These are phyloP conservation scores for Pinctada fucata DNA, from an alignment of 2,888 invertebrate genomes.

Conservation along the genomic window DNA sequence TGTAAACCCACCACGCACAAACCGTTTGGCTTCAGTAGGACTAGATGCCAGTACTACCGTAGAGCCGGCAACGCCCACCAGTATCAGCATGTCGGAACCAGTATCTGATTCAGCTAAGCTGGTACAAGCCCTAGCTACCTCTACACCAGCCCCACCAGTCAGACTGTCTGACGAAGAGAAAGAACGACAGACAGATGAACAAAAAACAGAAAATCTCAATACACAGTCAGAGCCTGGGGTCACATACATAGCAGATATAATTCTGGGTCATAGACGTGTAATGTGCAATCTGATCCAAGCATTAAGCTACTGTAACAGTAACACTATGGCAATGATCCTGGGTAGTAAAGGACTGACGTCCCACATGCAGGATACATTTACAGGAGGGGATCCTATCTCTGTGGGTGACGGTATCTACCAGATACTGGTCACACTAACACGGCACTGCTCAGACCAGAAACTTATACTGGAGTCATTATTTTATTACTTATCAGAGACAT, in stretches of 20 bases:
- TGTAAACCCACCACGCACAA: slow-evolving; percentile 44
- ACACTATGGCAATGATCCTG: slow-evolving; percentile 84
- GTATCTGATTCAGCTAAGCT: slow-evolving; percentile 69
- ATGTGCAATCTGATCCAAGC: slow-evolving; percentile 90
- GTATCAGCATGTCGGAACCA: slow-evolving; percentile 49
- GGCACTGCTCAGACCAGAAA: slow-evolving; percentile 85
- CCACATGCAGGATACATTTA: slow-evolving; percentile 68
- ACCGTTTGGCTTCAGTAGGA: slow-evolving; percentile 37
- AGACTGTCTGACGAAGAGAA: slow-evolving; percentile 69
- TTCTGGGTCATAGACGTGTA: slow-evolving; percentile 80
- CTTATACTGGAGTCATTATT: slow-evolving; percentile 88
- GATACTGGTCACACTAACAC: slow-evolving; percentile 86
- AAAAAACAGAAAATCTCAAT: slow-evolving; percentile 60
- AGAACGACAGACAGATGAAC: slow-evolving; percentile 87
- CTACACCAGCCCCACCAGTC: slow-evolving; percentile 46
- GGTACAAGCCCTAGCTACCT: slow-evolving; percentile 55
- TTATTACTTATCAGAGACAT: slow-evolving; percentile 81
- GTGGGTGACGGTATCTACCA: slow-evolving; percentile 93
- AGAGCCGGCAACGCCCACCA: slow-evolving; percentile 42
- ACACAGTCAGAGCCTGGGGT: slow-evolving; percentile 45
- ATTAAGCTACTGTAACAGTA: slow-evolving; percentile 86
- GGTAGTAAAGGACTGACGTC: slow-evolving; percentile 77
- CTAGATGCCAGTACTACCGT: slow-evolving; percentile 32
- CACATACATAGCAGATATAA: slow-evolving; percentile 68
- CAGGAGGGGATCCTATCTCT: slow-evolving; percentile 81